Conservation (phyloP, 1,140 invertebrate genomes). For the Notospermus geniculatus region DNA sequence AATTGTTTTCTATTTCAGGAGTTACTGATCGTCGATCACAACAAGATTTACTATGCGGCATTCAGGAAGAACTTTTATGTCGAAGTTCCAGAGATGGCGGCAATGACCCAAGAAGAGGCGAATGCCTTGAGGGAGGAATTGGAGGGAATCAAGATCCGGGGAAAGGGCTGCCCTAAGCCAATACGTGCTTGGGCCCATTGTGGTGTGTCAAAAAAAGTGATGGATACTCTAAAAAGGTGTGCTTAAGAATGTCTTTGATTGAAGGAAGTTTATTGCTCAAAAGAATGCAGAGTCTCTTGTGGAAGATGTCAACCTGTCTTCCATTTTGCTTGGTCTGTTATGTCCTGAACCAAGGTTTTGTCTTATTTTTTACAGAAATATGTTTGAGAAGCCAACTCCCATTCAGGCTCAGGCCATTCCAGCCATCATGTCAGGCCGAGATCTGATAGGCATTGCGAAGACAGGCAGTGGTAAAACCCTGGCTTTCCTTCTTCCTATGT, state of each 20-base stretch:
- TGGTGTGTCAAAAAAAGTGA: constrained; percentile 93
- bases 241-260: constrained; percentile 15
- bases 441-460: constrained; percentile 98
- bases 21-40: constrained; percentile 61
- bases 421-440: constrained; percentile 94
- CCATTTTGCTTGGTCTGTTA: too few relatives aligned
- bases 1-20: constrained; percentile 44
- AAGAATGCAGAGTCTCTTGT: too few relatives aligned
- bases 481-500: constrained; percentile 97
- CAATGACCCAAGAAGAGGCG: constrained; percentile 80
- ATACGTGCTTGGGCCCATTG: constrained; percentile 98
- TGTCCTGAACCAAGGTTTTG: too few relatives aligned
- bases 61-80: constrained; percentile 97
- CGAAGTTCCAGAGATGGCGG: constrained; percentile 85
- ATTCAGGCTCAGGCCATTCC: constrained; percentile 98
- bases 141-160: constrained; percentile 66
- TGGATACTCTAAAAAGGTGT: constrained; percentile 87
- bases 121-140: constrained; percentile 69
- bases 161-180: constrained; percentile 87
- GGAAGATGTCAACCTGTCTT: too few relatives aligned
- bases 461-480: constrained; percentile 99
- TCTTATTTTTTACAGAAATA: constrained; percentile 58
- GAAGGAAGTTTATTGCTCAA: not conserved
- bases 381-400: constrained; percentile 96
- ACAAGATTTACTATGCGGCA: constrained; percentile 68